Percentiles rank a stretch among this genome's conserved stretches.
Evolutionary conservation across 2,888 invertebrate species (phyloP).

Genomic region (Mesorhabditis sp.): DNA sequence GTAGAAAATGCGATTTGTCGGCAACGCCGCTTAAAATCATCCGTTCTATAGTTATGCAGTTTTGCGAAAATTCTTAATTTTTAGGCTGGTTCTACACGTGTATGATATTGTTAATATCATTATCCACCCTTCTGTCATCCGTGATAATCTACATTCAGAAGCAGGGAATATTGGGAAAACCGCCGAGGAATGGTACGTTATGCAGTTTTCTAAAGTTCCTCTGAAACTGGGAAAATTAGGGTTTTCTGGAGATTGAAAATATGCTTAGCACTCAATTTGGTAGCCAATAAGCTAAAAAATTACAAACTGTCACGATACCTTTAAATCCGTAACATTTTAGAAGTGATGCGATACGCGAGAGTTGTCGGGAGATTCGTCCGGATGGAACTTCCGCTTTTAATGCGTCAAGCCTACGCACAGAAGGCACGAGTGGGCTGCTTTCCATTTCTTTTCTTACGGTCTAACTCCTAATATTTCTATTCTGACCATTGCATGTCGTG

Average conservation of each 20-base stretch:
- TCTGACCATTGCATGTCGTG: background rate
- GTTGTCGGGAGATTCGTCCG: conserved; percentile 39
- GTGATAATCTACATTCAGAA: conserved; percentile 62
- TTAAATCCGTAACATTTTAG: background rate
- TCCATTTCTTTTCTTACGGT: conserved; percentile 2
- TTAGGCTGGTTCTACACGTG: conserved; percentile 62
- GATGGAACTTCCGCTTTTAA: conserved; percentile 52
- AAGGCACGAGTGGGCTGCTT: conserved; percentile 39
- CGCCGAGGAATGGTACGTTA: background rate
- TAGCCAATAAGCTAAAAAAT: background rate
- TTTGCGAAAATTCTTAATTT: too few relatives aligned
- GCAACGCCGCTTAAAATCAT: conserved; percentile 8
- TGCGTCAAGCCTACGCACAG: conserved; percentile 52
- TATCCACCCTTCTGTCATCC: conserved; percentile 61
- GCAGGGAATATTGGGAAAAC: conserved; percentile 19
- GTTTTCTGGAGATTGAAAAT: background rate
- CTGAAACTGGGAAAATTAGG: too few relatives aligned
- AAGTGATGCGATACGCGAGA: conserved; percentile 44
- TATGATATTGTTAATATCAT: conserved; percentile 61
- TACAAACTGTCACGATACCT: background rate
- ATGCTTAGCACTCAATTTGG: background rate
- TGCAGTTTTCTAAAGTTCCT: background rate
- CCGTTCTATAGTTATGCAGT: background rate
- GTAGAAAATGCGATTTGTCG: too few relatives aligned
- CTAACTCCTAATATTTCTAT: conserved; percentile 4